Percentiles rank a stretch among this genome's conserved stretches.
These are phyloP conservation scores for Emydocephalus ijimae DNA, from an alignment of 2,113 vertebrate species.

Conservation along the genomic window DNA sequence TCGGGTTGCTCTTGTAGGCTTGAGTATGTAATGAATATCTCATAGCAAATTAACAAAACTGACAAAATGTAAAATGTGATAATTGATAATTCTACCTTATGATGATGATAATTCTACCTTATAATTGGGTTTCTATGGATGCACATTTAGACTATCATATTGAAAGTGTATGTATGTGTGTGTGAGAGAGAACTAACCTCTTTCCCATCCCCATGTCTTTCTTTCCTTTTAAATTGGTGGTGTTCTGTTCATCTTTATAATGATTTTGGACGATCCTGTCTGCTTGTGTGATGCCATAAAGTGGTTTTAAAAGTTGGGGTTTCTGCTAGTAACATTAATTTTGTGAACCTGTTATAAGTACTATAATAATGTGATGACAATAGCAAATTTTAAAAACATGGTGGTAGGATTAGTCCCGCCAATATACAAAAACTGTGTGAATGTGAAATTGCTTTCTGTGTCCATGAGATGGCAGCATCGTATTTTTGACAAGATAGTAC, in stretches of 20 bases:
- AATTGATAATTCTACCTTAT: neutral
- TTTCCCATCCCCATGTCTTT: neutral
- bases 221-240: neutral
- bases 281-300: neutral
- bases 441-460: neutral
- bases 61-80: neutral
- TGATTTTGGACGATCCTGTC: neutral
- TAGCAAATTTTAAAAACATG: neutral
- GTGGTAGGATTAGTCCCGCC: neutral
- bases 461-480: conserved; percentile 10
- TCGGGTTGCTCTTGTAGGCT: neutral
- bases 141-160: neutral
- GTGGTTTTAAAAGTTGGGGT: neutral
- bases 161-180: neutral
- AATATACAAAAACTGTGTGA: rapidly evolving
- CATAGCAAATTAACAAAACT: neutral
- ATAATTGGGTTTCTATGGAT: neutral
- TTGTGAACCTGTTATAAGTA: neutral
- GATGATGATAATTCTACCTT: neutral
- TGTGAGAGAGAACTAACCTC: neutral
- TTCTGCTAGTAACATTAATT: neutral
- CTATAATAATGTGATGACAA: neutral
- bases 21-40: neutral
- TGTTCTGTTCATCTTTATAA: neutral
- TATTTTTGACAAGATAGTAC: neutral